Base-by-base conservation (phyloP, 2,797 vertebrate genomes). In the Paguma larvata region DNA sequence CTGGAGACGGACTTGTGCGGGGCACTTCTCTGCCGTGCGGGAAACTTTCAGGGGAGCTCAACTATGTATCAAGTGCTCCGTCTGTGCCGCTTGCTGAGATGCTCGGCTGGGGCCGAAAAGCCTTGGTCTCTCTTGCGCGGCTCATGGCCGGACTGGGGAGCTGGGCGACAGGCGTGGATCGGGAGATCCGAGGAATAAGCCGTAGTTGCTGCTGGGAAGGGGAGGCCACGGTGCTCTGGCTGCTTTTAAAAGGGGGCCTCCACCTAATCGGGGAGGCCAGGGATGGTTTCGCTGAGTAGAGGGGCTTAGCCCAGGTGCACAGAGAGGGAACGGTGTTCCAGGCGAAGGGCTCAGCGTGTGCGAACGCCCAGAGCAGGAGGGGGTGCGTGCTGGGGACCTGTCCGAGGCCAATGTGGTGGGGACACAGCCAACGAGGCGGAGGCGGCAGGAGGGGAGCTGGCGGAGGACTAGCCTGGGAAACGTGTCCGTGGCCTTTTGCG, bases 401-500 rank as follows among this genome's bases (percentile, higher is more conserved):
- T 13, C 1, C 6, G 2, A 77, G 63, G 85, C 63, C 46, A 32
- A 10, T 0, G 21, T 59, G 85, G 67, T 0, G 0, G 4, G 19
- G 0, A 13, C 32, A 4, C 0, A 1, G 3, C 23, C 56, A 48
- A 25, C 1, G 25, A 21, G 53, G 6, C 6, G 19, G 46, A 8
- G 48, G 23, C 2, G 27, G 56, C 5, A 3, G 51, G 19, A 15
- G 82, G 14, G 6, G 41, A 59, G 67, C 41, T 27, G 0, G 5
- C 32, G 8, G 44, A 89, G 32, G 18, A 9, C 21, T 2, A 5
- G 68, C 8, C 3, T 77, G 21, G 38, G 63, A 48, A 38, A n/a
- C 0, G 0, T 5, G 4, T 19, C 21, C 16, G 1, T 0, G 1
- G 25, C 41, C 25, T 0, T 2, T n/a, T 6, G 0, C 6, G 38